Base-by-base conservation (phyloP, 2,113 vertebrate species). In the Gnathonemus longibarbis region DNA sequence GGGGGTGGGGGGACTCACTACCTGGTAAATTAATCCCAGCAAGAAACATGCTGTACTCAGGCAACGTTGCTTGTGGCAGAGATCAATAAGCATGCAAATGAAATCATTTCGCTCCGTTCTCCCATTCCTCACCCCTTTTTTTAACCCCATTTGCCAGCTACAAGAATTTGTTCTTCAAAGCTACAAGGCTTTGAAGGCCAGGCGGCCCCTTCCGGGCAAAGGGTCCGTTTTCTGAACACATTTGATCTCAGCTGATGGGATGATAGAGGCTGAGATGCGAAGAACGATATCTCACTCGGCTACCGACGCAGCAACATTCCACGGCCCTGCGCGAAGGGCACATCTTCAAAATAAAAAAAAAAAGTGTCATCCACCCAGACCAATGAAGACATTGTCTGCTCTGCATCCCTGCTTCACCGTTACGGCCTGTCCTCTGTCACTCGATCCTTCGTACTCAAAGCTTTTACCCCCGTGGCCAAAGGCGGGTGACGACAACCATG, bases 241-340 rank as follows among this genome's bases (percentile, higher is more conserved):
- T 95, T 94, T 93, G 92, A 94, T 94, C 92, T 93, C 94, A 95
- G 95, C 94, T 94, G 93, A 95, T 94, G 90, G 93, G 91, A 93
- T 94, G 93, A 94, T 91, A 90, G 91, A 93, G 90, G 93, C 91
- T 70, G 62, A 89, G 88, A 90, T 86, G 56, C 90, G 62, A 45
- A 35, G 62, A 19, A 27, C 31, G 45, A 17, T 88, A 90, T 91
- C 93, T 92, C 88, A 83, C 49, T 42, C 49, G 56, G 88, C 39
- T 53, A 52, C 4, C 19, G 19, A 31, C 50, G 27, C 50, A 56
- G 91, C 52, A 70, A 84, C 53, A 88, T 56, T 88, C 85, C 77
- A 48, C 27, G n/a, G 62, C 24, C 42, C 83, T 56, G 8, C n/a
- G 8, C 50, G 19, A 42, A 35, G 15, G 21, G 50, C 17, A 8